These are phyloP conservation scores for Takifugu flavidus DNA, from an alignment of 2,113 vertebrate species.

Conservation along the genomic window DNA sequence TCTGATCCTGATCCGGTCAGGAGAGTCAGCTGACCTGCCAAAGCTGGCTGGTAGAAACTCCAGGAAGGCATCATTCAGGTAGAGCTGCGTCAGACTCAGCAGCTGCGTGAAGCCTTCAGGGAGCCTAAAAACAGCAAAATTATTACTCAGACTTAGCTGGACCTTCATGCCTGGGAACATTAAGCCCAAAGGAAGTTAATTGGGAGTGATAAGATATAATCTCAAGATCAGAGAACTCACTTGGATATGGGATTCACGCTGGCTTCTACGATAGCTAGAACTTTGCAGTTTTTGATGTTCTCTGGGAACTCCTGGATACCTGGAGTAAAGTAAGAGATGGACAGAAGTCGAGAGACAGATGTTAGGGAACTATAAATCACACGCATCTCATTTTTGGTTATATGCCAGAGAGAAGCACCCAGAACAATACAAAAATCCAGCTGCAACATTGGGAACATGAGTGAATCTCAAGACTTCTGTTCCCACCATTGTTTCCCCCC, in stretches of 20 bases:
- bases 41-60: conserved; percentile 97
- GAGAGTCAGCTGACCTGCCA: conserved; percentile 84
- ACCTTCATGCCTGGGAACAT: not conserved
- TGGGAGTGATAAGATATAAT: not conserved
- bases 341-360: not conserved
- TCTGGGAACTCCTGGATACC: conserved; percentile 99
- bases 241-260: conserved; percentile 99
- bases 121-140: conserved; percentile 73
- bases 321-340: conserved; percentile 54
- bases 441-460: no score
- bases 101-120: conserved; percentile 98
- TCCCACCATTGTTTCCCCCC: no score
- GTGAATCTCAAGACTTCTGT: no score
- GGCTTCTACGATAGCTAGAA: conserved; percentile 90
- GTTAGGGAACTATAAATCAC: not conserved
- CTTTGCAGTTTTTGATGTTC: conserved; percentile 98
- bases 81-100: conserved; percentile 93
- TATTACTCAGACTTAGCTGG: not conserved
- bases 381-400: conserved; percentile 2
- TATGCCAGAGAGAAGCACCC: not conserved
- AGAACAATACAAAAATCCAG: no score
- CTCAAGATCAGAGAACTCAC: conserved; percentile 73
- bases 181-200: not conserved
- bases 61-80: conserved; percentile 98
- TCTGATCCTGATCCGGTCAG: not conserved